Evolutionary conservation across 2,113 vertebrate genomes (phyloP).

Genomic region (Nyctibius bracteatus): DNA sequence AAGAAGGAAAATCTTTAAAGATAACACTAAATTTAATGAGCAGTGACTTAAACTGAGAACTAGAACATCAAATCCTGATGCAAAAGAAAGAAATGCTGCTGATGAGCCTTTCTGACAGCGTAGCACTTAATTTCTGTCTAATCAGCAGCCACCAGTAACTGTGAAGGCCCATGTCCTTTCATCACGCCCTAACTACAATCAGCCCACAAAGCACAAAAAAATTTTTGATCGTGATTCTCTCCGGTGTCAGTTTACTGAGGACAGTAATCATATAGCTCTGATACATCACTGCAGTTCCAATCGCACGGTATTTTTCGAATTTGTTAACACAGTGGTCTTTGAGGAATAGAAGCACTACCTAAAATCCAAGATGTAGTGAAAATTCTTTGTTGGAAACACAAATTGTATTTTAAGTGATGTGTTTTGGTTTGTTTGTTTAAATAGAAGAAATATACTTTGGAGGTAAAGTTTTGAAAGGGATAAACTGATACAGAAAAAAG

Average conservation of each 20-base stretch:
- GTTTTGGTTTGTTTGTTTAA: not conserved
- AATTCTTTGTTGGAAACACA: not conserved
- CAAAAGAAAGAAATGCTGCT: not conserved
- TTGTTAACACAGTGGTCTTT: not conserved
- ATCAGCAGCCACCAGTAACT: not conserved
- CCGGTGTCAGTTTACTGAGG: not conserved
- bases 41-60: not conserved
- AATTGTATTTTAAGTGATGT: not conserved
- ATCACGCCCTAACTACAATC: slow-evolving; percentile 12
- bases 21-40: not conserved
- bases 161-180: not conserved
- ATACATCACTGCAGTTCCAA: not conserved
- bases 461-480: not conserved
- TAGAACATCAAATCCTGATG: not conserved
- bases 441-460: not conserved
- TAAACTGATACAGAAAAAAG: not conserved
- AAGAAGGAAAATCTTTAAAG: not conserved
- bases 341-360: not conserved
- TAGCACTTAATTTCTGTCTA: not conserved
- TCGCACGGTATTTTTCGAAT: not conserved
- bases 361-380: not conserved
- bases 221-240: not conserved
- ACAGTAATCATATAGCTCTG: not conserved
- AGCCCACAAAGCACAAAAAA: not conserved
- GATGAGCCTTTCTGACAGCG: not conserved